Base-by-base conservation (phyloP, 2,888 invertebrate species). In the Dugesia japonica region DNA sequence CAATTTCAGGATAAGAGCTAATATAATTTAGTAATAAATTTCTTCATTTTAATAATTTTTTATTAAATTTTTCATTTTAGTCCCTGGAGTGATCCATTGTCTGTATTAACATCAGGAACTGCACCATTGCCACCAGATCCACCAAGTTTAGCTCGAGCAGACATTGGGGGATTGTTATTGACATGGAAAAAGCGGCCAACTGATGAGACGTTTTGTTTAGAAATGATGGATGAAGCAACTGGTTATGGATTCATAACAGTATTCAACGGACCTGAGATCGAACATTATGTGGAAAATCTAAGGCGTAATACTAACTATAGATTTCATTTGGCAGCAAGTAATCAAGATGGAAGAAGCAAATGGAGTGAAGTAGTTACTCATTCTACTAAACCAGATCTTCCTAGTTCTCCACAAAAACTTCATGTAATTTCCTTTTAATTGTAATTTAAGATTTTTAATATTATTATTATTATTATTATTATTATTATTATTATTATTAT, bases 291-390 rank as follows among this genome's bases (percentile, higher is more conserved):
- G 83, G 85, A 86, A 77, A 88, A 88, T 78, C 87, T 92, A 78
- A 87, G 88, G 71, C 88, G 91, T 81, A 90, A 90, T 81, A 89
- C 90, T 79, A 89, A 89, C 81, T 92, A 92, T 85, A 89, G 89
- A 81, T 92, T 92, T 85, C 88, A 91, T 83, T 86, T 92, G 81
- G 88, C 89, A 79, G 89, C 91, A 80, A 89, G 89, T 82, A 92
- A 92, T 82, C 89, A 90, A 80, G 91, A 91, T 81, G 92, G 92
- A 0, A 87, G 88, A 80, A 91, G 92, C 4, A 88, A 89, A 20
- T 92, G 90, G 91, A 91, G 91, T 26, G 88, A 89, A 75, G 89
- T 90, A 82, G 89, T 92, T 26, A 85, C 87, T 76, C 92, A 89
- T 84, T 88, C 88, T 79, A 94, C 94, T 13, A 85, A 88, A 77